Evolutionary conservation across 2,797 vertebrate species (phyloP), one percentile per base, ranked within the genome.

Genomic region (Anomalospiza imberbis): DNA sequence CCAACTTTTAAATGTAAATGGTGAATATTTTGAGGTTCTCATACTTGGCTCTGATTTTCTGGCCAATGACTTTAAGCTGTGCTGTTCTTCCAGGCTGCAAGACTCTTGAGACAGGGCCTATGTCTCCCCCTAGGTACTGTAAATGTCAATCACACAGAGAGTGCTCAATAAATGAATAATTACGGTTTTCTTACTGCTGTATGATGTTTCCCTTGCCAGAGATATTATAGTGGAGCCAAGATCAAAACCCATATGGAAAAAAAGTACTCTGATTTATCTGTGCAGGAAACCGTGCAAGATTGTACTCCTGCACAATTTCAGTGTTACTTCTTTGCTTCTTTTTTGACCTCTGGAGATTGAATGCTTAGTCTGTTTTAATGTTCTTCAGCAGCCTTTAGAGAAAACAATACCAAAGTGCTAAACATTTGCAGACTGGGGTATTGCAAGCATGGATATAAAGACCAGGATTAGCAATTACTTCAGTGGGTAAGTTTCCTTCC

Each of bases 101-200:
- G 50, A 40, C 87, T 47, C 72, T 54, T 80, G 86, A 85, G 83
- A 65, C 40, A 71, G 48, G 12, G 26, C 50, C 66, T 88, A 4
- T 66, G 29, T 70, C 40, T 89, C 53, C 58, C 73, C 88, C 40
- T 0, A 25, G 55, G 87, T 72, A 24, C 65, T 81, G 44, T 91
- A 92, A 95, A 95, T 78, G 94, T 92, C 95, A 93, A 6, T 94
- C 79, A 91, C 85, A 55, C 44, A 75, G 50, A 67, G 25, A 50
- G 40, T 12, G 44, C 70, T 75, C 81, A 83, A 75, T 91, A 93
- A 95, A 91, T 95, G 85, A 95, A 92, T 95, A 93, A 94, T 83
- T 54, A 82, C 55, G 54, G n/a, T 13, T 92, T 84, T 92, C 51
- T 92, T 91, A 51, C 65, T 75, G 79, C 62, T 53, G 13, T 80